Percentiles rank a stretch among this genome's conserved stretches.
Evolutionary conservation across 2,888 invertebrate species (phyloP).

Genomic region (Ennomos erosarius): DNA sequence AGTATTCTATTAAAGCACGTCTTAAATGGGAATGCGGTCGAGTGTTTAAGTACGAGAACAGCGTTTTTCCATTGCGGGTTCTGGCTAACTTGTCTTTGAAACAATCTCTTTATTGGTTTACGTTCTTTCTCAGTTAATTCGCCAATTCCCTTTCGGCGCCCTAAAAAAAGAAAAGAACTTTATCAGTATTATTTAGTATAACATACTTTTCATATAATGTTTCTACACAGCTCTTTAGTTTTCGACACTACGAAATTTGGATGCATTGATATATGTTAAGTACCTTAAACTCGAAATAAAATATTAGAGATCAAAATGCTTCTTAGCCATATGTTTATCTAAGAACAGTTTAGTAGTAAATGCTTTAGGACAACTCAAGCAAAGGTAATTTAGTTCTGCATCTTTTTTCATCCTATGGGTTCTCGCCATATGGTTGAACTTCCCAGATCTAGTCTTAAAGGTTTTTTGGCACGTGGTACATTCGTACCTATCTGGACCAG

Average conservation of each 20-base stretch:
- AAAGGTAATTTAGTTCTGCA: conserved; percentile 75
- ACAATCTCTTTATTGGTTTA: conserved; percentile 79
- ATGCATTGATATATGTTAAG: conserved; percentile 14
- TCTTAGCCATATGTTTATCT: conserved; percentile 83
- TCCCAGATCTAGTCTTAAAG: conserved; percentile 77
- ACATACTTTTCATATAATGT: conserved; percentile 42
- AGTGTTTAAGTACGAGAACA: conserved; percentile 73
- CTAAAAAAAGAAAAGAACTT: conserved; percentile 81
- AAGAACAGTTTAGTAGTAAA: conserved; percentile 83
- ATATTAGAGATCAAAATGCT: conserved; percentile 73
- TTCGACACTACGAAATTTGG: conserved; percentile 22
- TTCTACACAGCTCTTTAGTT: conserved; percentile 16
- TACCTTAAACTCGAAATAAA: too few relatives aligned
- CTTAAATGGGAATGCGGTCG: conserved; percentile 77
- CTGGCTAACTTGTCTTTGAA: conserved; percentile 80
- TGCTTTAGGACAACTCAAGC: conserved; percentile 79
- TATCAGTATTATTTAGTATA: conserved; percentile 77
- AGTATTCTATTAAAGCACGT: conserved; percentile 78
- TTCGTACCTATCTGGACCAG: conserved; percentile 74
- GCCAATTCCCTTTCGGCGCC: conserved; percentile 72
- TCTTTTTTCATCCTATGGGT: conserved; percentile 75
- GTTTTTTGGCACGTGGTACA: conserved; percentile 74
- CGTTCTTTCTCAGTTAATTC: conserved; percentile 67
- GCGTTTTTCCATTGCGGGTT: conserved; percentile 79
- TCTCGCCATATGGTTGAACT: conserved; percentile 78